phyloP scores from a whole-genome alignment of 1,140 invertebrate genomes.

The Mesaphorura yosii region DNA sequence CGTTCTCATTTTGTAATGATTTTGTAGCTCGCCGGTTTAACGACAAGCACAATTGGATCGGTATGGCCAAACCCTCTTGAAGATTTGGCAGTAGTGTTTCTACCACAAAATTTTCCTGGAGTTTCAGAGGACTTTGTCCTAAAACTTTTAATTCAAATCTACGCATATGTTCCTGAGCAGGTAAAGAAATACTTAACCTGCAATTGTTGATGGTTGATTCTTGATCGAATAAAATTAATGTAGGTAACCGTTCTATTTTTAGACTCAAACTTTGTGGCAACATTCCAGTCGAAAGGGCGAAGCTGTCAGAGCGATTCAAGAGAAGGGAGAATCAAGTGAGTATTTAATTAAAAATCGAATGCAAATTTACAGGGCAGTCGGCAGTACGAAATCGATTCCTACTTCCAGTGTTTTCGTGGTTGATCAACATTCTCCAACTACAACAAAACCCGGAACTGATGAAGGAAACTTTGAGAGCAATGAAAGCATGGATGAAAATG shows the following conservation, averaged over 20 bases:
- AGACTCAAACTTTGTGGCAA: constrained; percentile 27
- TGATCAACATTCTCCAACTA: constrained; percentile 20
- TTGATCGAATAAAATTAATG: no score
- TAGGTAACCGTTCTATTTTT: not conserved
- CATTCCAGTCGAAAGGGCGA: constrained; percentile 16
- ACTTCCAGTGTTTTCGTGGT: constrained; percentile 28
- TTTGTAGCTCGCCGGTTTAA: constrained; percentile 26
- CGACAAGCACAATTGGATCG: constrained; percentile 26
- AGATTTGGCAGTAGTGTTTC: constrained; percentile 23
- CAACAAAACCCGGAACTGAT: constrained; percentile 20
- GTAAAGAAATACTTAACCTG: constrained; percentile 2
- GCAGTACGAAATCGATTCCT: no score
- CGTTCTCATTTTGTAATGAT: not conserved
- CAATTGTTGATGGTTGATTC: no score
- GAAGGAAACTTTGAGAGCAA: constrained; percentile 21
- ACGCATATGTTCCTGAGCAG: constrained; percentile 28
- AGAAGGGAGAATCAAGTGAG: constrained; percentile 28
- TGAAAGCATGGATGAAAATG: constrained; percentile 29
- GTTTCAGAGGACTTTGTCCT: constrained; percentile 22
- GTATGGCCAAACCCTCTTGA: constrained; percentile 28
- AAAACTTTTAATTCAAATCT: constrained; percentile 26
- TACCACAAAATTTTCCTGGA: constrained; percentile 30
- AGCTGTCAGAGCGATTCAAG: constrained; percentile 21
- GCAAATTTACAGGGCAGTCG: no score
- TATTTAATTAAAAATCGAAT: no score